Base-by-base conservation (phyloP, 2,797 vertebrate species). In the Catamblyrhynchus diadema region DNA sequence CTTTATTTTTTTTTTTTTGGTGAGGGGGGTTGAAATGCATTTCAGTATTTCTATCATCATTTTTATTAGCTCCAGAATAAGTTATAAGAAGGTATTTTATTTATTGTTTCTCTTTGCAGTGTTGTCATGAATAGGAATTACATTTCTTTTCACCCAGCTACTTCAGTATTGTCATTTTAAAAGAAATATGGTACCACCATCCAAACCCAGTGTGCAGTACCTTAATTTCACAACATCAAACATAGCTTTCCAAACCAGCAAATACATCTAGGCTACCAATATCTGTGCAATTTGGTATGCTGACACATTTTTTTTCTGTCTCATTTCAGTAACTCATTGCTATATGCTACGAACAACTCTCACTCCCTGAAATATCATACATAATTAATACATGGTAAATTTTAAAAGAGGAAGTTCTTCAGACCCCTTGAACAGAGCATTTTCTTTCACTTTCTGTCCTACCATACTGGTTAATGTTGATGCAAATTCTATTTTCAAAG, bases 271-370 rank as follows among this genome's bases (percentile, higher is more conserved):
- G 54, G 50, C 41, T 95, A 67, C 81, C 78, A 80, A 61, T 87
- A 67, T 15, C 81, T 77, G 5, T 81, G 61, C 54, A 77, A 85
- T 83, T 86, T 56, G 51, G 92, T 88, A 89, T 42, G 60, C 78
- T 86, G 73, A 89, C 74, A 94, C 37, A 47, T 84, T 94, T 95
- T 88, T 88, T 94, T 87, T 73, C 73, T 85, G 50, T 86, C 56
- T 92, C 75, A 81, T 94, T 93, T 90, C 86, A 87, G 74, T 60
- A 83, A 70, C 85, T 85, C 66, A 73, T 39, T 81, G 92, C 95
- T 86, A 95, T 81, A 81, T 88, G 92, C 89, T 88, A 96, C 75
- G 79, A 95, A 88, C 81, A 97, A 87, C 90, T 92, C 81, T 56
- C 75, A 61, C 73, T 91, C 83, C 60, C 65, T 77, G 86, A 81